Evolutionary conservation across 2,113 vertebrate genomes (phyloP), one percentile per base, ranked within the genome.

Genomic region (Athene noctua): DNA sequence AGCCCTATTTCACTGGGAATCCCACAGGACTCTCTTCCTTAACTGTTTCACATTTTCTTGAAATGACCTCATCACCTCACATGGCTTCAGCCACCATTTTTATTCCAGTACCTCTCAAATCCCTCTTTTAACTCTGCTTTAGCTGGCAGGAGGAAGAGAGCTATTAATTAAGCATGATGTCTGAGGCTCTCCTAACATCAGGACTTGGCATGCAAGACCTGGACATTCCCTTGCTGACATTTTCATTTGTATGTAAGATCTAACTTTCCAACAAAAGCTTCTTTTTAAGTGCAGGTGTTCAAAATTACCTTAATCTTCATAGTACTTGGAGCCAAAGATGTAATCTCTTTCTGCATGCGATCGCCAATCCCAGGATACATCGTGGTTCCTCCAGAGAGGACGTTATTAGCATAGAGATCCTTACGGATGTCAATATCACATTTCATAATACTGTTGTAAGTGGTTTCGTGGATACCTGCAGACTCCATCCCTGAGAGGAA

Each of bases 241-340:
- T 58, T 67, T 51, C 8, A 42, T 55, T 47, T 54, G 21, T n/a
- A 49, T 54, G 18, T 36, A 63, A 5, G 23, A 57, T 23, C 32
- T 42, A 63, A 51, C 22, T 54, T 70, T 25, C 26, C 49, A 80
- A 40, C 9, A 68, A 42, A 63, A 79, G 29, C 23, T 77, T 77
- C 29, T n/a, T 77, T 47, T 42, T 18, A 74, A 54, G 30, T 54
- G 44, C 46, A 21, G 97, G 98, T 90, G 96, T 97, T 92, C 96
- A 61, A 98, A 97, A 98, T 98, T 65, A 98, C 98, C 98, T 99
- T 99, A 86, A 99, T 99, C 97, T 99, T 99, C 98, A 98, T 98
- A 54, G 98, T 98, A 94, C 98, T 99, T 62, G 98, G 98, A 13
- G 98, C 98, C 91, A 99, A 94, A 32, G 98, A 98, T 4, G 98